Base-by-base conservation (phyloP, 2,113 vertebrate genomes). In the Lontra canadensis region DNA sequence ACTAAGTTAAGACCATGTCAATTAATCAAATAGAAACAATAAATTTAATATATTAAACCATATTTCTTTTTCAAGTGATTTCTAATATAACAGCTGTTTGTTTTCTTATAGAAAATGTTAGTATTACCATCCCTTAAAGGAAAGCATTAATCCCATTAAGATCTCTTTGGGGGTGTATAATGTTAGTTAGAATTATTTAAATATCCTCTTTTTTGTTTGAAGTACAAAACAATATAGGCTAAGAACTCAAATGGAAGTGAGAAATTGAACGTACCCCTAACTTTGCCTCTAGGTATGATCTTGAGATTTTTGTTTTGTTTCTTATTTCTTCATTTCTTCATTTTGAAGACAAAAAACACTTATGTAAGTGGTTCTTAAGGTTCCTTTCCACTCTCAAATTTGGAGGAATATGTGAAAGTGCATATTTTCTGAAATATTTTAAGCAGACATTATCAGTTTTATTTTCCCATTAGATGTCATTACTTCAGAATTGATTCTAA, bases 21-120 rank as follows among this genome's bases (percentile, higher is more conserved):
- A 95, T 97, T 97, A 98, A 98, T 98, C 96, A 98, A 98, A 97
- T 57, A 59, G 94, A 98, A 98, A 96, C 52, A 96, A 98, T 88
- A 42, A 96, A 69, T 97, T 73, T 98, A 95, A 96, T 97, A 92
- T 90, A 96, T 74, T 94, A 97, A 67, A 23, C 97, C 80, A 44
- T 95, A 74, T 94, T 88, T 96, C 34, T 74, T 97, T 92, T 49
- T 55, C 85, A 97, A 95, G 90, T 69, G 39, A 95, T 90, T 95
- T 97, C 39, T 94, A 84, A 94, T 57, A 55, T 34, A 96, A 36
- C 6, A 95, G 90, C 65, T 97, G 26, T 74, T 90, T 88, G 1
- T 0, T 97, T 69, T 69, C 73, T 34, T 47, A 0, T 25, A 74
- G 44, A 91, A 96, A 97, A 95, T 21, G 23, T 36, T 97, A n/a